Base-by-base conservation (phyloP, 2,797 vertebrate species). In the Percopsis omiscomaycus region DNA sequence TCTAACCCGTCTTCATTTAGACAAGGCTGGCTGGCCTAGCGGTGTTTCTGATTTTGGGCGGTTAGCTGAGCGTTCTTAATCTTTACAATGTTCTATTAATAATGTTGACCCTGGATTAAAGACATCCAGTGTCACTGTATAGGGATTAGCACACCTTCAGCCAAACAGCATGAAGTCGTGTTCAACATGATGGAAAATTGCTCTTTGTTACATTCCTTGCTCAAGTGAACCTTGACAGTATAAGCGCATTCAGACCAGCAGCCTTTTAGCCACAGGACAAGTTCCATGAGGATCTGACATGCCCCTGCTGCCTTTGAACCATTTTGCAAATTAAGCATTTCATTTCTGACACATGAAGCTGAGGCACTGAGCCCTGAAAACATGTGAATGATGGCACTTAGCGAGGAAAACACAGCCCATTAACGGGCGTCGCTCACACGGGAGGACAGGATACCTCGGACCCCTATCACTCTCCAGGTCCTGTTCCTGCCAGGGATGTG, bases 371-470 rank as follows among this genome's bases (percentile, higher is more conserved):
- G 66, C 75, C 85, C 77, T 89, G 69, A 83, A 6, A 89, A 81
- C 53, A 75, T 80, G 89, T 91, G 89, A 92, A 84, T 89, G 86
- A 90, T 90, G 88, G 89, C 83, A 89, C 85, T 90, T 90, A 91
- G 89, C 83, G 86, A 91, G 80, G 87, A 80, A 61, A 84, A 79
- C 77, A 84, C 87, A 86, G 64, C 71, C 68, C 86, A 90, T 90
- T 89, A 81, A 80, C 77, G 72, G 3, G 48, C 74, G 52, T 86
- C 85, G 53, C 61, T 88, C 79, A 79, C 1, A 15, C 27, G 52
- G 73, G 57, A 79, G 77, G 48, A 64, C 62, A 71, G 54, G 75
- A 84, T 85, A 83, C 82, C 78, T 81, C 75, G 9, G 73, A 71
- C 88, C 89, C 88, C 77, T 80, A 87, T 89, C 60, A 22, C 13